phyloP scores from a whole-genome alignment of 2,797 vertebrate genomes.

The Pseudomugil tenellus region DNA sequence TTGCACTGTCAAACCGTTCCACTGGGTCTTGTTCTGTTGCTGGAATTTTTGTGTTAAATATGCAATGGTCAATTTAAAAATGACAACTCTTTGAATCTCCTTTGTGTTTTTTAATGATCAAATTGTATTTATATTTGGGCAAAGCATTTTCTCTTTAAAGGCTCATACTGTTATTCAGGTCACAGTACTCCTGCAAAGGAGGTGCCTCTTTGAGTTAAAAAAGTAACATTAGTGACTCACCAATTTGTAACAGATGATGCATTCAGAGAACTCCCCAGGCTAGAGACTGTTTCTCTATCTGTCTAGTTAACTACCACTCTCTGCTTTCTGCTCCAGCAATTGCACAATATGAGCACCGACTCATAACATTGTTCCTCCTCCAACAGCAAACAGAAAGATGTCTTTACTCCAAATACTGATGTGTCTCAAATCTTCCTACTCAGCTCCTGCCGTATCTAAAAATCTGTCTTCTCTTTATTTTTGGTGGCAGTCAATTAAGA shows the following conservation, averaged over 20 bases:
- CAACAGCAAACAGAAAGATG: constrained; percentile 5
- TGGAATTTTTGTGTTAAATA: background rate
- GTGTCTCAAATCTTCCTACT: constrained; percentile 4
- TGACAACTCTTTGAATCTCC: constrained; percentile 1
- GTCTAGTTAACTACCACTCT: constrained; percentile 8
- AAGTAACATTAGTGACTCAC: constrained; percentile 36
- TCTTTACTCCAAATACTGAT: constrained; percentile 20
- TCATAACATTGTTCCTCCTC: background rate
- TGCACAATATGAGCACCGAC: background rate
- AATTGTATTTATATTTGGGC: background rate
- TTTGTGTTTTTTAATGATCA: constrained; percentile 20
- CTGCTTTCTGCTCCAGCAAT: constrained; percentile 3
- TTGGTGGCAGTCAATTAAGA: constrained; percentile 23
- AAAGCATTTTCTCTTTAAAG: constrained; percentile 9
- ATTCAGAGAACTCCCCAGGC: constrained; percentile 46
- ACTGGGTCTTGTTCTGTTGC: constrained; percentile 38
- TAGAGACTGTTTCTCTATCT: constrained; percentile 30
- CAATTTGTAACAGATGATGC: constrained; percentile 54
- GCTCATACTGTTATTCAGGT: constrained; percentile 40
- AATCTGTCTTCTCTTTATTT: constrained; percentile 48
- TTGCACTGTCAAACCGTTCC: constrained; percentile 27
- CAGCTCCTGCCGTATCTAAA: constrained; percentile 45
- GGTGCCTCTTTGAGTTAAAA: constrained; percentile 14
- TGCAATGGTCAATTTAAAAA: background rate
- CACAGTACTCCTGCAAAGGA: constrained; percentile 28